Evolutionary conservation across 1,140 invertebrate species (phyloP), one percentile per base, ranked within the genome.

Genomic region (Berghia stephanieae): DNA sequence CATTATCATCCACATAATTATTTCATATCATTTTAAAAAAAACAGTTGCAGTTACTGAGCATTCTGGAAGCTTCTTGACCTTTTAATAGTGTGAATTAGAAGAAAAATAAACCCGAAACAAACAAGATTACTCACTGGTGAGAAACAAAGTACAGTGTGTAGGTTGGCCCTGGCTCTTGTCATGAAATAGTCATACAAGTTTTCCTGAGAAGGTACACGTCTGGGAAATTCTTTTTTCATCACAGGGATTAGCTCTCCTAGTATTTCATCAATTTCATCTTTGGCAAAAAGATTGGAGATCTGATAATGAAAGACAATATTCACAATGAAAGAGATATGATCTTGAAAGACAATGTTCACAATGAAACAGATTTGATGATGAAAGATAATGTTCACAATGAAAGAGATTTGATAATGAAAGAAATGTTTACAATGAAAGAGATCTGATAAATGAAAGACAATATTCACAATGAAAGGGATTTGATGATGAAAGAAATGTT

Each of bases 61-160:
- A n/a, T n/a, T n/a, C n/a, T n/a, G n/a, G n/a, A n/a, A n/a, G n/a
- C n/a, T n/a, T n/a, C n/a, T n/a, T n/a, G n/a, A n/a, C n/a, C n/a
- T n/a, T n/a, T n/a, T n/a, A n/a, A n/a, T n/a, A n/a, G n/a, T n/a
- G n/a, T 27, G 21, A 52, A 38, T 10, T 16, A 57, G 71, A 42
- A 16, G 24, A 74, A 49, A 16, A 4, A 60, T 60, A 27, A 60
- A 60, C n/a, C n/a, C n/a, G n/a, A n/a, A n/a, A n/a, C n/a, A n/a
- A n/a, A n/a, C n/a, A n/a, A n/a, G n/a, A n/a, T 24, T 38, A 83
- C 91, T 91, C 91, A 95, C 97, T 0, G 97, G 97, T 16, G 97
- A 98, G 90, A 98, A 98, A 88, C 97, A 99, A 81, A 99, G 94
- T 0, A 96, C 95, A 10, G 98, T 95, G 87, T 99, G 97, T 4